Conservation (phyloP, 2,797 vertebrate species). For the Oreonectes daqikongensis region DNA sequence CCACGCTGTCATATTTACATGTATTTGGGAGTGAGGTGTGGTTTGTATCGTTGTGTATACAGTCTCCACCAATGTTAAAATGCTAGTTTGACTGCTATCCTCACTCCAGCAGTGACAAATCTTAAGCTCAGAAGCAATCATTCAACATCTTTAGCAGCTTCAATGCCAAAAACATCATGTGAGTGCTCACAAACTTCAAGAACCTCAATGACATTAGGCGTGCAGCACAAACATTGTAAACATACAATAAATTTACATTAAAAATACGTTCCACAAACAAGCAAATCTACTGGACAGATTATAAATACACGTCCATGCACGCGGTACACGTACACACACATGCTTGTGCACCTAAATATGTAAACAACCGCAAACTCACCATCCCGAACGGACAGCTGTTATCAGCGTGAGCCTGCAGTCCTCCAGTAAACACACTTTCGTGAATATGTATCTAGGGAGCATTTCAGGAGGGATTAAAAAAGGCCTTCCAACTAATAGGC, state of each 20-base stretch:
- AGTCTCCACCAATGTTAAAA: constrained; percentile 53
- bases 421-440: constrained; percentile 72
- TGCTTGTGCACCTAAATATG: constrained; percentile 13
- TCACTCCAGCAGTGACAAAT: constrained; percentile 52
- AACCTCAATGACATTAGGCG: neutral
- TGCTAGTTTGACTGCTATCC: constrained; percentile 50
- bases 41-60: constrained; percentile 39
- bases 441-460: constrained; percentile 84
- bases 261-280: constrained; percentile 23
- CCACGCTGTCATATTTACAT: constrained; percentile 23
- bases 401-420: constrained; percentile 33
- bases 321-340: constrained; percentile 9
- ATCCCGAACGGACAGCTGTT: constrained; percentile 11
- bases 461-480: constrained; percentile 85
- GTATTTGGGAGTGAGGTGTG: neutral
- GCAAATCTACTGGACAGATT: constrained; percentile 23
- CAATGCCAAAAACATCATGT: constrained; percentile 49
- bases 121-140: constrained; percentile 50
- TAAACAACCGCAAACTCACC: neutral
- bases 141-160: constrained; percentile 55
- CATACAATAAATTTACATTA: neutral
- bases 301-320: constrained; percentile 2
- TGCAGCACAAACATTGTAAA: neutral
- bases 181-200: constrained; percentile 33
- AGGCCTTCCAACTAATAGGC: constrained; percentile 87